phyloP scores from a whole-genome alignment of 37 sponge, comb jelly and placozoan genomes.

The Beroe forskalii region DNA sequence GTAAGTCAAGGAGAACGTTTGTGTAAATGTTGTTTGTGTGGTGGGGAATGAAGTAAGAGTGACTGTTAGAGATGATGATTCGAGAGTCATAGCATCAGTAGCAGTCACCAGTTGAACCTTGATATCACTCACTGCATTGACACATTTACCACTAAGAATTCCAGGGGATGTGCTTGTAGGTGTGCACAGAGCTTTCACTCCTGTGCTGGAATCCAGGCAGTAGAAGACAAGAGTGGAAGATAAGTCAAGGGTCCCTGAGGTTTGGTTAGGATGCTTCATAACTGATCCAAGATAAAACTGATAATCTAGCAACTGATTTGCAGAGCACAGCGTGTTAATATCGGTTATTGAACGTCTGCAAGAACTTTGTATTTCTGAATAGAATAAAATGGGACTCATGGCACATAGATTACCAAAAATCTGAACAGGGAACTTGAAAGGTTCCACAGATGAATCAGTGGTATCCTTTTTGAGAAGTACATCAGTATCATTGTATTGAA shows the following conservation, averaged over 20 bases:
- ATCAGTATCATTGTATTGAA: constrained; percentile 36
- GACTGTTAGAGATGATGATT: background rate
- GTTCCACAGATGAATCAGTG: background rate
- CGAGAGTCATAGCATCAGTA: background rate
- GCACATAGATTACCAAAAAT: constrained; percentile 16
- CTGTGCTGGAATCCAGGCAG: background rate
- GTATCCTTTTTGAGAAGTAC: background rate
- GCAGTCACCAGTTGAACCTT: background rate
- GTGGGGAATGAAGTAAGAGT: background rate
- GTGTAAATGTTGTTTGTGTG: background rate
- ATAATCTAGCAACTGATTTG: background rate
- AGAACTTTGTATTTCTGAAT: background rate
- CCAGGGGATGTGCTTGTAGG: background rate
- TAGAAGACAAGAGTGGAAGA: background rate
- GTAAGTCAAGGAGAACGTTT: constrained; percentile 35
- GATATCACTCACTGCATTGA: constrained; percentile 3
- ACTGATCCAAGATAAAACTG: background rate
- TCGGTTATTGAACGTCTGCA: background rate
- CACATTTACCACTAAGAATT: background rate
- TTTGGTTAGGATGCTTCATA: background rate
- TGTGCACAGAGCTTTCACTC: background rate
- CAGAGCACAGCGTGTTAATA: background rate
- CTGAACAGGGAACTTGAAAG: constrained; percentile 36
- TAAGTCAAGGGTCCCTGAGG: background rate
- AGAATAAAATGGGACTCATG: constrained; percentile 28